phyloP scores from a whole-genome alignment of 2,888 invertebrate genomes.

The Chloromyia formosa region DNA sequence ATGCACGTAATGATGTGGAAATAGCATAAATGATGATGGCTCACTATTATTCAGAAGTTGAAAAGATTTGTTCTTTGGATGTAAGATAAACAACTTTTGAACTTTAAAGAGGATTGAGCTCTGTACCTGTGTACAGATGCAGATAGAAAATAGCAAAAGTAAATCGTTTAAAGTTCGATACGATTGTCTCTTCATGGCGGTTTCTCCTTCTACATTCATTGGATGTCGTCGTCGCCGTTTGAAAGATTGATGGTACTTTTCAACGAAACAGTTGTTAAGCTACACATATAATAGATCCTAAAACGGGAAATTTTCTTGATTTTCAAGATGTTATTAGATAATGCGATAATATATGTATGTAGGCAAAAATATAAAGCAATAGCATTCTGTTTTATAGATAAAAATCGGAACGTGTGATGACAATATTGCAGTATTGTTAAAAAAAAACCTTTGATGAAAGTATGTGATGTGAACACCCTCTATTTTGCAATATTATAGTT shows the following conservation, averaged over 20 bases:
- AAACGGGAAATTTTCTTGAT: conserved; percentile 1
- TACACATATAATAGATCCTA: conserved; percentile 28
- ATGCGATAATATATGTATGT: conserved; percentile 14
- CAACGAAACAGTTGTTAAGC: conserved; percentile 37
- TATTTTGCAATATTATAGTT: too few relatives aligned
- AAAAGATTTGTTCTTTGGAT: conserved; percentile 41
- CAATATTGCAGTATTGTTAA: too few relatives aligned
- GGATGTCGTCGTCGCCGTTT: conserved; percentile 25
- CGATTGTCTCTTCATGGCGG: background rate
- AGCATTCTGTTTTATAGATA: background rate
- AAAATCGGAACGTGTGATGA: too few relatives aligned
- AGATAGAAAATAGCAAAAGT: conserved; percentile 36
- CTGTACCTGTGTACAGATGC: conserved; percentile 15
- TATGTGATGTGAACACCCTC: too few relatives aligned
- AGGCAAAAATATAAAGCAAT: background rate
- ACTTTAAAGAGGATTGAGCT: conserved; percentile 25
- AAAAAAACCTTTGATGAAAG: too few relatives aligned
- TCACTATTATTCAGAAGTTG: conserved; percentile 44
- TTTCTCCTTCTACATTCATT: conserved; percentile 25
- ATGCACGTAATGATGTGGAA: conserved; percentile 49
- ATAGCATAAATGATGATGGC: conserved; percentile 46
- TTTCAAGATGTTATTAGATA: conserved; percentile 24
- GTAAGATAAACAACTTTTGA: conserved; percentile 41
- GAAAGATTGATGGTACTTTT: conserved; percentile 40
- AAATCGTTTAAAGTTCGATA: conserved; percentile 36